phyloP scores from a whole-genome alignment of 2,888 invertebrate genomes.

The Macropis europaea region DNA sequence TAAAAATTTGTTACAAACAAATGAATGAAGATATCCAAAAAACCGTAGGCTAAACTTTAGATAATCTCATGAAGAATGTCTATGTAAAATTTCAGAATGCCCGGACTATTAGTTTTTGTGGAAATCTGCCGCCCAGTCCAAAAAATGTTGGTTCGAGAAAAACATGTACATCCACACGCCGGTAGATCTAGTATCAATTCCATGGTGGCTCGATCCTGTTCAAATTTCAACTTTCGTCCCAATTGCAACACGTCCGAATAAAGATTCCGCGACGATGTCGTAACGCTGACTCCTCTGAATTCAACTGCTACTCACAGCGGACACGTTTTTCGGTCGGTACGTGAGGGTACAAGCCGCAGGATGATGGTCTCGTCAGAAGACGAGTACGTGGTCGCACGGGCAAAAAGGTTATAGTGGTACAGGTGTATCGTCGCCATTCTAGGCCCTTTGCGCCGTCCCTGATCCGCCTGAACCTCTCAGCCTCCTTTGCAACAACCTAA shows the following conservation, averaged over 20 bases:
- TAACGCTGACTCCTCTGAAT: constrained; percentile 33
- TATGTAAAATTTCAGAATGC: too few species aligned
- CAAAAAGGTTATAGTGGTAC: constrained; percentile 51
- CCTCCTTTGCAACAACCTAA: constrained; percentile 15
- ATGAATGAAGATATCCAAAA: too few species aligned
- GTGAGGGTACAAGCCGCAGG: constrained; percentile 4
- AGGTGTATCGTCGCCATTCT: constrained; percentile 46
- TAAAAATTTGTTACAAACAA: too few species aligned
- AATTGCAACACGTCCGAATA: constrained; percentile 3
- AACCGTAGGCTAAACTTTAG: too few species aligned
- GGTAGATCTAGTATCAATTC: too few species aligned
- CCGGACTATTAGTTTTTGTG: too few species aligned
- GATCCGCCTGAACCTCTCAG: background rate
- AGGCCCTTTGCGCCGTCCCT: constrained; percentile 4
- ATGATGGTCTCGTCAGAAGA: constrained; percentile 13
- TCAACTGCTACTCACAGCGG: constrained; percentile 27
- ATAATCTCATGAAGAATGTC: too few species aligned
- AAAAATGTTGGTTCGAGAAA: too few species aligned
- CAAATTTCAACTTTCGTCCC: background rate
- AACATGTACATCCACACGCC: too few species aligned
- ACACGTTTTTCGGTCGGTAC: constrained; percentile 40
- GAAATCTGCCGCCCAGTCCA: too few species aligned
- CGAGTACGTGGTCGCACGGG: constrained; percentile 7
- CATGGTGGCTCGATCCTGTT: background rate
- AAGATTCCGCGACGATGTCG: background rate